These are phyloP conservation scores for Orbicella faveolata DNA, from an alignment of 64 coral and sea anemone species.

Conservation along the genomic window DNA sequence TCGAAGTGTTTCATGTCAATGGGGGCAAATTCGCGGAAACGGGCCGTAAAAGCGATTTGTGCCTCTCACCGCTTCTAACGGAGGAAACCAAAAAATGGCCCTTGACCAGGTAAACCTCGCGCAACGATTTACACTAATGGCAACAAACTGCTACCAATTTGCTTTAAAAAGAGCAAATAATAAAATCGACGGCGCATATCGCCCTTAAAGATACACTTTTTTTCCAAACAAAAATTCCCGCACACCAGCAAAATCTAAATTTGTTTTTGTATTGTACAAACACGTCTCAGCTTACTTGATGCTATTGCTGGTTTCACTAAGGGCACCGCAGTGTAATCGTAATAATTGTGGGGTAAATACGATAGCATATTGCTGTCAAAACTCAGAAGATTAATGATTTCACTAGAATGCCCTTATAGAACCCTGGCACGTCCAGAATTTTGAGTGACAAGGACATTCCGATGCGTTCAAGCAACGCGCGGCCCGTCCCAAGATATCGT, in stretches of 20 bases:
- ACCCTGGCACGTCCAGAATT: neutral
- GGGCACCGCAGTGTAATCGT: conserved; percentile 47
- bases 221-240: neutral
- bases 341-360: conserved; percentile 89
- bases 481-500: neutral
- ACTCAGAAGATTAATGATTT: conserved; percentile 84
- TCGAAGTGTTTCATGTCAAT: conserved; percentile 15
- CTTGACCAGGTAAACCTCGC: conserved; percentile 8
- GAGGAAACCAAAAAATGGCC: conserved; percentile 40
- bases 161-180: neutral
- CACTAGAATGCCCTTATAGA: conserved; percentile 11
- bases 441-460: conserved; percentile 23
- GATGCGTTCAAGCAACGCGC: neutral
- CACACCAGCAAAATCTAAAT: neutral
- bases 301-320: conserved; percentile 29
- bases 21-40: conserved; percentile 20
- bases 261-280: conserved; percentile 20
- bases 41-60: neutral
- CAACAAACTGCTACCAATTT: neutral
- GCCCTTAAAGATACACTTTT: neutral
- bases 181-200: neutral
- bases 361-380: conserved; percentile 80
- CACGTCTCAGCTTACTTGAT: conserved; percentile 27
- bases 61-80: conserved; percentile 2
- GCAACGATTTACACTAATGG: neutral